A percentile compares a stretch with the other conserved stretches of the same genome.
phyloP scores from a whole-genome alignment of 2,797 vertebrate species.

The Pangasius sanitwongsei region DNA sequence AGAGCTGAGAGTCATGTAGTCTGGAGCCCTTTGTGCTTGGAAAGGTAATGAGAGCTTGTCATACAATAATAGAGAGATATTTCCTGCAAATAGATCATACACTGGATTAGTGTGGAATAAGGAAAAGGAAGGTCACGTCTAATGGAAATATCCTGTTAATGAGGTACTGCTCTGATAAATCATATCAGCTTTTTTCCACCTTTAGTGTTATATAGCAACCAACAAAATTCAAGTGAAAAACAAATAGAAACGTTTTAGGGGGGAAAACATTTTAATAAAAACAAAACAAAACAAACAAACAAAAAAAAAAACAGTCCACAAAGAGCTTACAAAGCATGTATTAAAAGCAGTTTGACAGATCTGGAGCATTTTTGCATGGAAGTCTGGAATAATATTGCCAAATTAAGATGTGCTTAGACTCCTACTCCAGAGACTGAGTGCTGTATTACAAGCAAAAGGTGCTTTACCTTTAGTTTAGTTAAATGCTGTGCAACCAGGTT shows the following conservation, averaged over 20 bases:
- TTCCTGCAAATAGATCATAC: not conserved
- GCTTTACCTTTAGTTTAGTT: too few relatives aligned
- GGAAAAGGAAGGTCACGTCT: constrained; percentile 4
- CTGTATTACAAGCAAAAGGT: not conserved
- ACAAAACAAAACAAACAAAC: not conserved
- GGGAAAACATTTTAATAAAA: not conserved
- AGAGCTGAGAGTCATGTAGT: not conserved
- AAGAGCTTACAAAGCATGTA: not conserved
- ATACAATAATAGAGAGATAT: not conserved
- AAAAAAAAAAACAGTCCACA: not conserved
- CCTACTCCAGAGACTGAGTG: not conserved
- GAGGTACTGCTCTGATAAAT: not conserved
- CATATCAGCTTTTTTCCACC: not conserved
- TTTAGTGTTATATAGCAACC: not conserved
- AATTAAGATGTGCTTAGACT: not conserved
- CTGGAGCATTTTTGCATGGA: not conserved
- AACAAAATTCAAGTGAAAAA: not conserved
- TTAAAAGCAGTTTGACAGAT: not conserved
- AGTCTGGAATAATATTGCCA: not conserved
- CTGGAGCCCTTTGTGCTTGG: not conserved
- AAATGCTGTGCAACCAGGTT: not conserved
- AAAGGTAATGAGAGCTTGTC: not conserved
- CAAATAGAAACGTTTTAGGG: not conserved
- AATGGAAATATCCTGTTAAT: not conserved
- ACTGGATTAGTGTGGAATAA: not conserved